Conservation (phyloP, 1,140 invertebrate genomes). For the Formica exsecta region DNA sequence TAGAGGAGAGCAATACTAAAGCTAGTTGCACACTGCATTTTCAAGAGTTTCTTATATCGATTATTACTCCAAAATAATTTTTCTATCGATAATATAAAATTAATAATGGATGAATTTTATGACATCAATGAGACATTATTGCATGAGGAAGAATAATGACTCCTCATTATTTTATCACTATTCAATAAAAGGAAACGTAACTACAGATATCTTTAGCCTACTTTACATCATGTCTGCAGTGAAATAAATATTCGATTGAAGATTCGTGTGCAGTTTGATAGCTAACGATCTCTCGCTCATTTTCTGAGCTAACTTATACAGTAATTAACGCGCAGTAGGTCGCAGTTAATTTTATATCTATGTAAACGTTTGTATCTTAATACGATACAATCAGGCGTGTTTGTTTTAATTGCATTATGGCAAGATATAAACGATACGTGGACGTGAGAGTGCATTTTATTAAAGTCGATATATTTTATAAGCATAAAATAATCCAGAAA, state of each 20-base stretch:
- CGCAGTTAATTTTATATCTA: slow-evolving; percentile 17
- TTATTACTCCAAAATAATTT: background rate
- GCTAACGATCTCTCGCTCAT: background rate
- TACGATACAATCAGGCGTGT: background rate
- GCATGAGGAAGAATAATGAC: background rate
- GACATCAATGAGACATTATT: background rate
- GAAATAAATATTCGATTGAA: slow-evolving; percentile 2
- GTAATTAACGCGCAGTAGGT: slow-evolving; percentile 13
- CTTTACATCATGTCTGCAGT: background rate
- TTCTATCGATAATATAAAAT: background rate
- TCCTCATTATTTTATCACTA: background rate
- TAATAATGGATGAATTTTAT: background rate
- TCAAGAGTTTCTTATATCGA: background rate
- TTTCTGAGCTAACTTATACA: background rate
- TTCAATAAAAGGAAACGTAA: background rate
- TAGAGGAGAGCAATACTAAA: background rate
- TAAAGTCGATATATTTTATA: background rate
- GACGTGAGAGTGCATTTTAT: background rate
- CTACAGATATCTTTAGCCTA: background rate
- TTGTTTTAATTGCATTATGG: background rate
- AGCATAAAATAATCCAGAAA: background rate
- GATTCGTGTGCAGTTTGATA: background rate
- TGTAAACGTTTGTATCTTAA: background rate
- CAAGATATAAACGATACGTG: slow-evolving; percentile 11
- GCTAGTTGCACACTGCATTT: background rate